A percentile compares a stretch with the other conserved stretches of the same genome.
Conservation (phyloP, 1,140 invertebrate species). For the Octopus sinensis region DNA sequence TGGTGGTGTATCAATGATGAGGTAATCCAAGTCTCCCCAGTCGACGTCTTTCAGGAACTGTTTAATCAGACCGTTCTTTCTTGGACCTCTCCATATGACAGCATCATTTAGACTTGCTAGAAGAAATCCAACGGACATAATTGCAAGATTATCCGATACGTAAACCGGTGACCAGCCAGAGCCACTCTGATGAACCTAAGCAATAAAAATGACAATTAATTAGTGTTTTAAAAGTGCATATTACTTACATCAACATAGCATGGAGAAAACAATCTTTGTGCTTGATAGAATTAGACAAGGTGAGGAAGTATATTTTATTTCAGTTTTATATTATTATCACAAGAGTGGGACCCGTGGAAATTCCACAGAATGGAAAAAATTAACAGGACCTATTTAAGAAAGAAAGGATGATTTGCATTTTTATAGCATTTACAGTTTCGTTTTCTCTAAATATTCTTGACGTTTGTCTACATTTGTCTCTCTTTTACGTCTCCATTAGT, state of each 20-base stretch:
- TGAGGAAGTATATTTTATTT: too few relatives aligned
- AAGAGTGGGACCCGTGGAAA: not conserved
- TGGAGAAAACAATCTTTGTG: too few relatives aligned
- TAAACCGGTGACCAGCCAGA: constrained; percentile 94
- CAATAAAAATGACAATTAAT: constrained; percentile 15
- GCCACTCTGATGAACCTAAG: constrained; percentile 87
- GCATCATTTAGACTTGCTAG: constrained; percentile 82
- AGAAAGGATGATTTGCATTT: too few relatives aligned
- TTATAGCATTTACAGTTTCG: too few relatives aligned
- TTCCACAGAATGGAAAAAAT: not conserved
- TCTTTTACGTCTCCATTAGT: too few relatives aligned
- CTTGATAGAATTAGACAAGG: too few relatives aligned
- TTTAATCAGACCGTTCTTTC: constrained; percentile 88
- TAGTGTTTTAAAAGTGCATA: too few relatives aligned
- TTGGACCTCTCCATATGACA: constrained; percentile 94
- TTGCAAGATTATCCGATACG: constrained; percentile 76
- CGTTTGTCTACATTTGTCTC: too few relatives aligned
- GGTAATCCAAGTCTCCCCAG: constrained; percentile 89
- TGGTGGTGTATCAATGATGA: constrained; percentile 95
- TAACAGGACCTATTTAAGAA: too few relatives aligned
- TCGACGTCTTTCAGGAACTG: constrained; percentile 88
- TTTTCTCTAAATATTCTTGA: too few relatives aligned
- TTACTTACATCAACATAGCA: too few relatives aligned
- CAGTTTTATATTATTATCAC: not conserved
- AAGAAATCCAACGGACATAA: constrained; percentile 97